Percentiles rank a stretch among this genome's conserved stretches.
Evolutionary conservation across 2,888 invertebrate species (phyloP).

Genomic region (Melipona bicolor): DNA sequence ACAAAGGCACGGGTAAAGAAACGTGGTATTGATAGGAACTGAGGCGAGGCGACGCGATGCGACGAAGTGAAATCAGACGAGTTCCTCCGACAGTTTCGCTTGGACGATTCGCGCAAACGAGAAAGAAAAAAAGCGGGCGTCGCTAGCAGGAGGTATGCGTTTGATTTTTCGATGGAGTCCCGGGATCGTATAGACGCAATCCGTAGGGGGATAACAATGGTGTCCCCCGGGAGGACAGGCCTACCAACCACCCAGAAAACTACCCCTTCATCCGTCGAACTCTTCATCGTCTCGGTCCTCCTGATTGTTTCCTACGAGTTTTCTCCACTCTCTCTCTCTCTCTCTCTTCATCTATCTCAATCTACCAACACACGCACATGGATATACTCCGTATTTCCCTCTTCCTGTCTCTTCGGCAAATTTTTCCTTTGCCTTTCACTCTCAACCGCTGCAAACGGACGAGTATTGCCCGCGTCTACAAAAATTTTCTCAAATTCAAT

Average conservation of each 20-base stretch:
- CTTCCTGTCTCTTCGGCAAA: slow-evolving; percentile 55
- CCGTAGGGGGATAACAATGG: slow-evolving; percentile 82
- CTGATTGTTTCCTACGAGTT: slow-evolving; percentile 82
- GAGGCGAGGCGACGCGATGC: neutral
- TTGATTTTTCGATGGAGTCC: slow-evolving; percentile 81
- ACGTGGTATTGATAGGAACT: slow-evolving; percentile 15
- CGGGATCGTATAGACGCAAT: slow-evolving; percentile 76
- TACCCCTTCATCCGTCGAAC: slow-evolving; percentile 64
- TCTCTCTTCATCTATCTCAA: slow-evolving; percentile 43
- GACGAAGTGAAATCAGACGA: slow-evolving; percentile 39
- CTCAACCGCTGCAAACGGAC: slow-evolving; percentile 83
- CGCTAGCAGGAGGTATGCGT: slow-evolving; percentile 78
- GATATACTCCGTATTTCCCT: slow-evolving; percentile 59
- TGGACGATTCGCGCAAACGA: slow-evolving; percentile 43
- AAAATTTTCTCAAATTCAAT: slow-evolving; percentile 82
- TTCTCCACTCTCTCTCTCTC: slow-evolving; percentile 70
- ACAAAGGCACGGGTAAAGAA: neutral
- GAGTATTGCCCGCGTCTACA: slow-evolving; percentile 82
- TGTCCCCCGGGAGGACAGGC: slow-evolving; percentile 80
- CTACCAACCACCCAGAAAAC: slow-evolving; percentile 76
- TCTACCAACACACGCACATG: slow-evolving; percentile 25
- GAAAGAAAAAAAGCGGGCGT: slow-evolving; percentile 40
- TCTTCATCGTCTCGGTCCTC: slow-evolving; percentile 75
- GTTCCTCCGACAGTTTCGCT: slow-evolving; percentile 50
- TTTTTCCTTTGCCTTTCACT: slow-evolving; percentile 47